Conservation (phyloP, 1,140 invertebrate genomes). For the Brachionus asplanchnoidis region DNA sequence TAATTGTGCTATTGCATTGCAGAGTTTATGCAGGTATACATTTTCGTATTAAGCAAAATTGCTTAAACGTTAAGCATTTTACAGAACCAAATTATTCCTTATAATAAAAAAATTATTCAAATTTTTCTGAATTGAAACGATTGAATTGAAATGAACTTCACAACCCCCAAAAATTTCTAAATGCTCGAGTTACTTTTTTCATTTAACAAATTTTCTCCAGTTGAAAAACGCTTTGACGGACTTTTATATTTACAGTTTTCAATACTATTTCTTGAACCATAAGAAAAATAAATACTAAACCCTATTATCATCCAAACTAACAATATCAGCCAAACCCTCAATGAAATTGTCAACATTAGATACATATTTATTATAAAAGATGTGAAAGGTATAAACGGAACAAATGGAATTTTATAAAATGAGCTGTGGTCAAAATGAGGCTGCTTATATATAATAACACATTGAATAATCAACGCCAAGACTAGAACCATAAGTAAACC, state of each 20-base stretch:
- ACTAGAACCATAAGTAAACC: neutral
- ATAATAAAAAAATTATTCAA: no score
- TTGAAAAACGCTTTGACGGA: neutral
- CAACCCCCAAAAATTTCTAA: no score
- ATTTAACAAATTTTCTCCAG: neutral
- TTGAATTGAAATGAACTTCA: no score
- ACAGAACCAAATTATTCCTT: no score
- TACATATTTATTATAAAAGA: slow-evolving; percentile 49
- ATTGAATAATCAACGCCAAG: slow-evolving; percentile 45
- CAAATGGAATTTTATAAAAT: slow-evolving; percentile 50
- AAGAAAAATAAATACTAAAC: slow-evolving; percentile 12
- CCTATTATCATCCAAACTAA: slow-evolving; percentile 50
- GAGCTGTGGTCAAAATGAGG: slow-evolving; percentile 49
- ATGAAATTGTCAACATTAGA: slow-evolving; percentile 50
- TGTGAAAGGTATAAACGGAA: slow-evolving; percentile 51
- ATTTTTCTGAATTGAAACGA: no score
- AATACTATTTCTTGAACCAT: neutral
- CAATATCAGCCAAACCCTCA: slow-evolving; percentile 52
- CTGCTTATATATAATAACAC: slow-evolving; percentile 48
- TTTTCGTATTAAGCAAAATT: no score
- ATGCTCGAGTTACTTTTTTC: neutral
- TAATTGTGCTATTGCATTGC: no score
- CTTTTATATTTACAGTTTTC: neutral
- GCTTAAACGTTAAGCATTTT: no score
- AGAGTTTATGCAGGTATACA: no score